Evolutionary conservation across 1,140 invertebrate genomes (phyloP), one percentile per base, ranked within the genome.

Genomic region (Vanessa tameamea): DNA sequence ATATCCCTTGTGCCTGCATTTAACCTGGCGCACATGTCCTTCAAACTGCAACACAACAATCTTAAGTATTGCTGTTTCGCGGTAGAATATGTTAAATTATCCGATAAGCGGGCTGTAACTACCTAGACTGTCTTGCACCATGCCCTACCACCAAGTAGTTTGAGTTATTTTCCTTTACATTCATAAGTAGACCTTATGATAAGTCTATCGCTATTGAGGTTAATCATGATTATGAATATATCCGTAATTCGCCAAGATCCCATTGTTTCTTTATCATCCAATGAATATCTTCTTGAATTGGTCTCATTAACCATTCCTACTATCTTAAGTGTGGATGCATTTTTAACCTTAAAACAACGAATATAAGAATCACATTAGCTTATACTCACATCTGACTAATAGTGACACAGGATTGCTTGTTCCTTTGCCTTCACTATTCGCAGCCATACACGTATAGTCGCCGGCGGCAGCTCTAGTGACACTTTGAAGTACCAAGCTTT

Each of bases 371-470:
- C 55, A 26, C 8, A 31, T 59, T 59, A 11, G 55, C 12, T 37
- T n/a, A 55, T 73, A 81, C 82, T 83, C 94, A 97, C 97, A 97
- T 95, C 96, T 95, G 78, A 97, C 95, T 80, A 95, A 94, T 72
- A 97, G 94, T 64, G 95, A 94, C 61, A 97, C 96, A 14, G 96
- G 95, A 87, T 97, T 97, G 90, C 96, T 97, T 70, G 94, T 94
- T 57, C 96, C 96, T 87, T 95, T 96, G 57, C 97, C 97, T 86
- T 97, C 97, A 65, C 94, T 94, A 88, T 97, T 98, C 16, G 95
- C 95, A 8, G 96, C 97, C 76, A 96, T 93, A 85, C 97, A 98
- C 48, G 96, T 97, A 87, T 97, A 98, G 82, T 96, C 95, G 1
- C 97, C 97, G 6, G 96, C 96, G 3, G 96, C 95, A 69, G 95